A percentile compares a stretch with the other conserved stretches of the same genome.
These are phyloP conservation scores for Anisognathus igniventris DNA, from an alignment of 2,797 vertebrate genomes.

Conservation along the genomic window DNA sequence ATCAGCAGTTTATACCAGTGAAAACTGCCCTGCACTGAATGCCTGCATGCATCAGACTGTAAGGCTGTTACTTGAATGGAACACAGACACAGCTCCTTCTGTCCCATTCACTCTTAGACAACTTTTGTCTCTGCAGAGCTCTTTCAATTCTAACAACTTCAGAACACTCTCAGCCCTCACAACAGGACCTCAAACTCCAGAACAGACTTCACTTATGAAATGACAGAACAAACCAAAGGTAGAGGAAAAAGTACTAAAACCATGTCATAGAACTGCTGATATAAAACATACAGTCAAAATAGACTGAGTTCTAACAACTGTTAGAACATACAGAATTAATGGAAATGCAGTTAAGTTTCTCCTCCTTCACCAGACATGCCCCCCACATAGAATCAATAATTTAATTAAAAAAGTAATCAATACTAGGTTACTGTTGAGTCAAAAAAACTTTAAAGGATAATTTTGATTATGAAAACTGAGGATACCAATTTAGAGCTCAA, in stretches of 20 bases:
- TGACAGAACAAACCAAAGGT: not conserved
- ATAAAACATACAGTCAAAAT: not conserved
- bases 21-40: not conserved
- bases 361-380: not conserved
- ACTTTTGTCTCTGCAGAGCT: not conserved
- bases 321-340: not conserved
- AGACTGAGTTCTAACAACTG: not conserved
- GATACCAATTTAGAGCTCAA: not conserved
- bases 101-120: rapidly evolving
- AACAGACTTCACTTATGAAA: not conserved
- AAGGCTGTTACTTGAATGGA: not conserved
- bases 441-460: not conserved
- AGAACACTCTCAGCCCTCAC: not conserved
- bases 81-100: not conserved
- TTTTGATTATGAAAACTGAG: not conserved
- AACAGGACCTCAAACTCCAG: not conserved
- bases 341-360: not conserved
- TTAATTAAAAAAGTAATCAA: not conserved
- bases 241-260: not conserved
- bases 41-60: not conserved
- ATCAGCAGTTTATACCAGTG: not conserved
- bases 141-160: not conserved
- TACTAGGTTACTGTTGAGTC: not conserved
- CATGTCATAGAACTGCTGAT: not conserved
- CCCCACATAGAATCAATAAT: not conserved